Evolutionary conservation across 2,113 vertebrate species (phyloP).

Genomic region (Xiphophorus maculatus): DNA sequence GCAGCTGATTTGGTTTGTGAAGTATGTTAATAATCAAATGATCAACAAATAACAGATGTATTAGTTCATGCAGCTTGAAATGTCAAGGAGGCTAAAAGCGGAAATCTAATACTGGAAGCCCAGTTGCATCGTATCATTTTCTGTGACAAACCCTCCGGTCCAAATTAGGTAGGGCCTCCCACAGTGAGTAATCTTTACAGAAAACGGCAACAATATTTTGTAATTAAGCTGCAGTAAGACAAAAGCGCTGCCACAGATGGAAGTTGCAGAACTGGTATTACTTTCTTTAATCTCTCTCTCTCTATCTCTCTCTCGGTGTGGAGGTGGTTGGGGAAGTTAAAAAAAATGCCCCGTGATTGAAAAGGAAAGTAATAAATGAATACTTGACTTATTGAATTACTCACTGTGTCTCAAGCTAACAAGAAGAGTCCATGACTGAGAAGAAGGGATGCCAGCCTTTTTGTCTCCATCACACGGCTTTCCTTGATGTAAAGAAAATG

Average conservation of each 20-base stretch:
- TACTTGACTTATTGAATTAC: constrained; percentile 84
- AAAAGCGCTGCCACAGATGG: constrained; percentile 62
- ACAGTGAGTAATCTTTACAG: constrained; percentile 85
- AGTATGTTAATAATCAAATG: constrained; percentile 89
- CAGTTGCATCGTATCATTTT: constrained; percentile 85
- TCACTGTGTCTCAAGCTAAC: constrained; percentile 76
- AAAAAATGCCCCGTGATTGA: constrained; percentile 73
- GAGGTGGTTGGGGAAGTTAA: constrained; percentile 66
- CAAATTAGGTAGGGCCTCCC: constrained; percentile 83
- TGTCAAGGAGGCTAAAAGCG: constrained; percentile 86
- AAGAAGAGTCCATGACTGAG: constrained; percentile 74
- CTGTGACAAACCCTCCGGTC: constrained; percentile 83
- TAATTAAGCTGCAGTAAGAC: constrained; percentile 81
- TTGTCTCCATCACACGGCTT: constrained; percentile 68
- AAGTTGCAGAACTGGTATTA: constrained; percentile 68
- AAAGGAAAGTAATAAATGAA: constrained; percentile 84
- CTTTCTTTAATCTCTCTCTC: constrained; percentile 49
- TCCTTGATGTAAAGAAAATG: constrained; percentile 60
- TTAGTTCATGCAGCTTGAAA: constrained; percentile 87
- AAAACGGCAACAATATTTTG: constrained; percentile 82
- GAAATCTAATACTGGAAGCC: constrained; percentile 86
- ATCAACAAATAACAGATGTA: constrained; percentile 89
- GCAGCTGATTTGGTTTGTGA: constrained; percentile 85
- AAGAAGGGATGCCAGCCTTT: constrained; percentile 72
- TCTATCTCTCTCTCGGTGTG: constrained; percentile 55